Base-by-base conservation (phyloP, 1,140 invertebrate genomes). In the Agrypnia vestita region DNA sequence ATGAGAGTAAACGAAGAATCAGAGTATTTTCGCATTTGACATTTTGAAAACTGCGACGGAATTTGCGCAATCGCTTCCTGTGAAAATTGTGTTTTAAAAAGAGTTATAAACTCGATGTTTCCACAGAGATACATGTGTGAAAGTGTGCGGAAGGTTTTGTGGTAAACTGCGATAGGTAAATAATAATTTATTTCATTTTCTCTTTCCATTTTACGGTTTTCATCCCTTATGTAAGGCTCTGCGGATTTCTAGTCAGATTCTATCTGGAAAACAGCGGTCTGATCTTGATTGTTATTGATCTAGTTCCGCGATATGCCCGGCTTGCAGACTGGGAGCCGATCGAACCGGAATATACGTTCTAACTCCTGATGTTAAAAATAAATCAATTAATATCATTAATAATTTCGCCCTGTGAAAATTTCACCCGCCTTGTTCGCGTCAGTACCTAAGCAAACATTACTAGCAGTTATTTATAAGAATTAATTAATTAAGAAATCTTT, bases 151-250 rank as follows among this genome's bases (percentile, higher is more conserved):
- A 56, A 17, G 35, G 56, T 74, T 56, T 74, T 74, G 53, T 53
- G 21, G 35, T 74, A 43, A 21, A 55, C n/a, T 55, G 15, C 56
- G 25, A 13, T 55, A 56, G 71, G 71, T 56, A 59, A 74, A 44
- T 74, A 35, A 21, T 53, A 0, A 13, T 62, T 35, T 4, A 8
- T 25, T 11, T 35, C 7, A 13, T 25, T 19, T 43, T 43, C 8
- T 8, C 6, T 35, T 35, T 4, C 25, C 6, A 6, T 35, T 35
- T 35, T 35, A 35, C 19, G 13, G 17, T 15, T 71, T 51, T 35
- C 51, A 74, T 10, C 53, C 51, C 53, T 74, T 74, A 74, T 12
- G 44, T 74, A 56, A 74, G 21, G 71, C 64, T n/a, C 17, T 67
- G 13, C 35, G 44, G 13, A 15, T 19, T 46, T 69, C 53, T 17